Conservation (phyloP, 2,797 vertebrate genomes). For the Amblyopsis hoosieri region DNA sequence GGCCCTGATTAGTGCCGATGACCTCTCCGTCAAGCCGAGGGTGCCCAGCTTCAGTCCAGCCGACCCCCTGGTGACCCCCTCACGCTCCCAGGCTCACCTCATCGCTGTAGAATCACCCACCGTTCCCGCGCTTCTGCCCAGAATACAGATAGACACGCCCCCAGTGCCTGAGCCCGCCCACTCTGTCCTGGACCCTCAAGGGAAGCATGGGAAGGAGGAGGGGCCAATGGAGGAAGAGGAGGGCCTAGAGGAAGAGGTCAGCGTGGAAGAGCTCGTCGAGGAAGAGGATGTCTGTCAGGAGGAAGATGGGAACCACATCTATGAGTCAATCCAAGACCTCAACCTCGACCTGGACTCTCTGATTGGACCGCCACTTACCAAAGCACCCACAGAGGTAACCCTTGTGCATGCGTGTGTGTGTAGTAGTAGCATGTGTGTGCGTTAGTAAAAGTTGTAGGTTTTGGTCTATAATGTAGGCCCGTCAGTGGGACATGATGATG, state of each 20-base stretch:
- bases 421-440: too few relatives aligned
- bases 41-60: constrained; percentile 72
- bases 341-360: constrained; percentile 65
- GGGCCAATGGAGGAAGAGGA: constrained; percentile 36
- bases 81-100: constrained; percentile 37
- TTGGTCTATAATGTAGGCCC: too few relatives aligned
- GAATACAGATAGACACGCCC: neutral
- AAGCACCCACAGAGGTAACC: constrained; percentile 37
- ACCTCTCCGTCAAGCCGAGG: constrained; percentile 13
- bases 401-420: neutral
- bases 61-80: constrained; percentile 44
- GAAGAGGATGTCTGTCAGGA: constrained; percentile 39
- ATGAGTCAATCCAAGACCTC: constrained; percentile 79
- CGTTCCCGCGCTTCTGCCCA: constrained; percentile 3
- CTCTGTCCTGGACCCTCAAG: neutral
- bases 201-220: constrained; percentile 10
- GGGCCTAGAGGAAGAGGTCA: constrained; percentile 17
- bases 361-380: constrained; percentile 3
- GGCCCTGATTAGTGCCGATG: constrained; percentile 7
- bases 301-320: constrained; percentile 74
- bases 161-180: neutral
- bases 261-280: neutral
- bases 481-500: too few relatives aligned
- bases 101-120: constrained; percentile 66
- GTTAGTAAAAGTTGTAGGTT: too few relatives aligned